Base-by-base conservation (phyloP, 2,797 vertebrate genomes). In the Coregonus ussuriensis region DNA sequence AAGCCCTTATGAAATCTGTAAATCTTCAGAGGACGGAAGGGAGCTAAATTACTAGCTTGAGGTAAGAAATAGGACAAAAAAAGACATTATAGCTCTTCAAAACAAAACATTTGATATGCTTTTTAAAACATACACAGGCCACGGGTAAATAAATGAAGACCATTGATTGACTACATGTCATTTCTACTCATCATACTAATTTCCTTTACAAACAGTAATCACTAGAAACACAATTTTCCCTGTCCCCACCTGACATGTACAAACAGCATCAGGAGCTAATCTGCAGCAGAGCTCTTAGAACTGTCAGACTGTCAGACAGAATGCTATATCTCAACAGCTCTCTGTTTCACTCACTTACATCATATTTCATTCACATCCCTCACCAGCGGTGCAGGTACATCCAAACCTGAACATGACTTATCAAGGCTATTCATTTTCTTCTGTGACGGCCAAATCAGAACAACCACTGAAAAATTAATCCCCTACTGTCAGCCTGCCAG, bases 271-370 rank as follows among this genome's bases (percentile, higher is more conserved):
- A 84, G 66, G 56, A 77, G 82, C 69, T 82, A 75, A 87, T 86
- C 79, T 82, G 75, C 6, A 5, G 52, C 79, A 29, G 75, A 18
- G 68, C 63, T 83, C 80, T 86, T 54, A 59, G 74, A 89, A 51
- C 62, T 82, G 86, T 79, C 72, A 74, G 6, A 54, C 78, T 74
- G 21, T 0, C 77, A 82, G 83, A 79, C 74, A 81, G 69, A 81
- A 67, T 13, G 73, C 69, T 63, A 52, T 67, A 21, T 86, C 84
- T 85, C 78, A 83, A 52, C 52, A 53, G 52, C 7, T 3, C 15
- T 15, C 52, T 53, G 15, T 89, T 91, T 91, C 86, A 81, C 81
- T 84, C 80, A 78, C 86, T 88, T 90, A 86, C 89, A 88, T 91
- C 89, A 86, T 79, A 66, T 87, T 85, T 84, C 76, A 74, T 79